Percentiles rank a stretch among this genome's conserved stretches.
phyloP scores from a whole-genome alignment of 2,888 invertebrate species.

The Plebejus argus region DNA sequence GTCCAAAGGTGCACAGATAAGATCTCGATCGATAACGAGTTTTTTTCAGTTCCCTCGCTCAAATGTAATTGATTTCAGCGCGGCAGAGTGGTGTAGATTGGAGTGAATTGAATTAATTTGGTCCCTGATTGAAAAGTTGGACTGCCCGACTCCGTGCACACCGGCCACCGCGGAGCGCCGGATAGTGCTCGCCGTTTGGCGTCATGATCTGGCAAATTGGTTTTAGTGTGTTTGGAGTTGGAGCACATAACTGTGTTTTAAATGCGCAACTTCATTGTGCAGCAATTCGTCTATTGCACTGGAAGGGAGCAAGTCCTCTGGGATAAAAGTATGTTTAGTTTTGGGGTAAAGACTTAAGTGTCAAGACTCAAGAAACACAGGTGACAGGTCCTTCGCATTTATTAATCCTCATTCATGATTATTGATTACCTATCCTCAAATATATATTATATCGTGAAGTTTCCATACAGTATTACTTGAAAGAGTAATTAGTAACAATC shows the following conservation, averaged over 20 bases:
- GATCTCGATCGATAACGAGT: constrained; percentile 47
- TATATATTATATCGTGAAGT: neutral
- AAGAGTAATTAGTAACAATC: neutral
- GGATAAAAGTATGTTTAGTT: too few relatives aligned
- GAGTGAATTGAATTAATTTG: constrained; percentile 64
- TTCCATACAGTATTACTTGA: neutral
- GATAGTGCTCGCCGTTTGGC: neutral
- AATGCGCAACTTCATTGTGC: neutral
- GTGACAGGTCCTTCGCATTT: too few relatives aligned
- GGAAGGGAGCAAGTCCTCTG: too few relatives aligned
- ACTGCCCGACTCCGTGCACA: constrained; percentile 4
- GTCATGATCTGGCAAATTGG: constrained; percentile 35
- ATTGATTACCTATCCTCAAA: neutral
- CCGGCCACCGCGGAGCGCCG: neutral
- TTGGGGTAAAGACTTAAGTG: neutral
- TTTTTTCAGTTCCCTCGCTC: constrained; percentile 50
- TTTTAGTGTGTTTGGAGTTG: constrained; percentile 22
- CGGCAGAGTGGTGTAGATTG: constrained; percentile 52
- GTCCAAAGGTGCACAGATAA: constrained; percentile 35
- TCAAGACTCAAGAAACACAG: too few relatives aligned
- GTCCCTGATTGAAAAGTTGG: constrained; percentile 61
- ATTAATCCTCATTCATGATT: too few relatives aligned
- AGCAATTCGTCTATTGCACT: neutral
- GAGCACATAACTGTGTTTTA: neutral
- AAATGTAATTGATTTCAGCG: constrained; percentile 59